Evolutionary conservation across 2,797 vertebrate genomes (phyloP).

Genomic region (Pogoniulus pusillus): DNA sequence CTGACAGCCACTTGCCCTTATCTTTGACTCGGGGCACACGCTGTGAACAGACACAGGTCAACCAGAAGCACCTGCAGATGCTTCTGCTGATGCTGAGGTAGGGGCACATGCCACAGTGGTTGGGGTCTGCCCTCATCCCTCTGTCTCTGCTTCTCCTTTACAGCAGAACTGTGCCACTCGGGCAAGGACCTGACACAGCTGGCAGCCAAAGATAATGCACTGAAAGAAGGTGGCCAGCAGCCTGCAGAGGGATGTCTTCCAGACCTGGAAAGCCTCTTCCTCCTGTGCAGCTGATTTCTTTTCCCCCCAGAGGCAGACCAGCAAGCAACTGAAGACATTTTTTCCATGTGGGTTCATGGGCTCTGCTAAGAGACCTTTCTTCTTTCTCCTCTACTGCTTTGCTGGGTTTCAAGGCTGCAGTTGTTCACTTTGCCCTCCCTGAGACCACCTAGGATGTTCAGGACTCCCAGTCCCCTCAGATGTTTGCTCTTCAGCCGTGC

Average conservation of each 20-base stretch:
- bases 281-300: background rate
- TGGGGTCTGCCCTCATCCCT: background rate
- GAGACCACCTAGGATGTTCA: background rate
- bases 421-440: background rate
- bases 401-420: background rate
- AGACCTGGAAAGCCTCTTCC: background rate
- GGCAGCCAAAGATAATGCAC: background rate
- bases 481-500: background rate
- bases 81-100: too few species aligned
- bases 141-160: background rate
- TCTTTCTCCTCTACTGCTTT: background rate
- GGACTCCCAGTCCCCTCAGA: background rate
- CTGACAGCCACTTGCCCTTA: rapidly evolving
- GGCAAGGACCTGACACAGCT: background rate
- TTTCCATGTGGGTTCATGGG: background rate
- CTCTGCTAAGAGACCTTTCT: background rate
- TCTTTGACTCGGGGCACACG: rapidly evolving
- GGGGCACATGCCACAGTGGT: rapidly evolving
- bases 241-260: background rate
- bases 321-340: background rate
- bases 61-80: rapidly evolving
- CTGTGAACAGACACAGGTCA: rapidly evolving
- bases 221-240: background rate
- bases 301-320: background rate
- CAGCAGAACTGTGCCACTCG: too few species aligned